A percentile compares a stretch with the other conserved stretches of the same genome.
Conservation (phyloP, 2,113 vertebrate species). For the Bufo gargarizans region DNA sequence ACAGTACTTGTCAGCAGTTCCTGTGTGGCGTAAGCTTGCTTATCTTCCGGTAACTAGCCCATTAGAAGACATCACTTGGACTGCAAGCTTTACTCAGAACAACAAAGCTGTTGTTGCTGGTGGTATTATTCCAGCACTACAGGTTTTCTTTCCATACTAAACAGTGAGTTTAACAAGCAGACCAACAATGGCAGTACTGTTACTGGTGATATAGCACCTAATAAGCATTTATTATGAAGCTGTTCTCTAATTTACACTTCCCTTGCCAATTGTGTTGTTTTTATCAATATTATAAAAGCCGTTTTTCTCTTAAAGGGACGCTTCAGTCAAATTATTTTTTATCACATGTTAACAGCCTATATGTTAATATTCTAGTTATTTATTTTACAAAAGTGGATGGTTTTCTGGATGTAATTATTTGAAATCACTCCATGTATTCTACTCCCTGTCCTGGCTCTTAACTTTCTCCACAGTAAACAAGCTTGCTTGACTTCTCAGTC, state of each 20-base stretch:
- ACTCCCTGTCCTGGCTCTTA: too few relatives aligned
- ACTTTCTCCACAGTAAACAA: too few relatives aligned
- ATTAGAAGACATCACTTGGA: conserved; percentile 26
- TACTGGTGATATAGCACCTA: conserved; percentile 1
- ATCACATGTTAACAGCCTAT: too few relatives aligned
- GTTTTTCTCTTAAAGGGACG: not conserved
- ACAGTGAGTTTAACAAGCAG: conserved; percentile 42
- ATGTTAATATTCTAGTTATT: too few relatives aligned
- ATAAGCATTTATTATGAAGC: conserved; percentile 20
- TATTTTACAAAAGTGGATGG: too few relatives aligned
- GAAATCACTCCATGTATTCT: too few relatives aligned
- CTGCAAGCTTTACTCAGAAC: conserved; percentile 25
- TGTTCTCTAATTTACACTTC: conserved; percentile 15
- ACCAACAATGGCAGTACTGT: conserved; percentile 43
- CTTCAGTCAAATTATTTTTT: too few relatives aligned
- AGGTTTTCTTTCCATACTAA: conserved; percentile 40
- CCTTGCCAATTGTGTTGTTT: not conserved
- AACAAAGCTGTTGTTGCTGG: conserved; percentile 38
- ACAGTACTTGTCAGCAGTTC: conserved; percentile 10
- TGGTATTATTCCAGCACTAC: conserved; percentile 40
- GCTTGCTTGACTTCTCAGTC: too few relatives aligned
- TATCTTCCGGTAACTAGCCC: conserved; percentile 29
- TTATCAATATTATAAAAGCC: not conserved
- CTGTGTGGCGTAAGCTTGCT: conserved; percentile 12
- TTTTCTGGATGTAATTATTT: too few relatives aligned